Conservation (phyloP, 1,140 invertebrate species). For the Sipha flava region DNA sequence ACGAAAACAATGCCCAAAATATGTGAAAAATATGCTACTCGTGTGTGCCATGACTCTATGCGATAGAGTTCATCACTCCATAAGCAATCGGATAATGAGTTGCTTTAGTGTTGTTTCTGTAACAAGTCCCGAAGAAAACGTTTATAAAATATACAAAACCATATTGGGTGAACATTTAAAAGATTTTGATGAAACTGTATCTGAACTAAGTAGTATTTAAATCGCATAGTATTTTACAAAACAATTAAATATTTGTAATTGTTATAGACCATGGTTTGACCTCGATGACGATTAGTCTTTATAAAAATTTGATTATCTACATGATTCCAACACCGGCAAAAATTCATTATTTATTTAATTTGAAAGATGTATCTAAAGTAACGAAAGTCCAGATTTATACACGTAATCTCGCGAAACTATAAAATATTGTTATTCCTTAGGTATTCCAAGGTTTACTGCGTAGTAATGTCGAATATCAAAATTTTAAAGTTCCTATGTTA, state of each 20-base stretch:
- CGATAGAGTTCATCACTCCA: background rate
- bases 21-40: background rate
- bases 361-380: conserved; percentile 78
- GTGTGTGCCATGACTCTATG: background rate
- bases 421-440: background rate
- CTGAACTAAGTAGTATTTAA: background rate
- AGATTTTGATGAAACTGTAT: background rate
- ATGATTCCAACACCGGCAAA: conserved; percentile 80
- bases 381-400: conserved; percentile 44
- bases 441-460: conserved; percentile 69
- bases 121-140: background rate
- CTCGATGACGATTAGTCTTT: conserved; percentile 82
- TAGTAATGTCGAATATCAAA: conserved; percentile 62
- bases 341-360: conserved; percentile 84
- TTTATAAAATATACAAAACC: background rate
- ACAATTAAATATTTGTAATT: background rate
- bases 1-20: conserved; percentile 43
- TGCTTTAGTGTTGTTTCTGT: background rate
- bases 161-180: background rate
- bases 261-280: conserved; percentile 52
- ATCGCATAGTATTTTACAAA: background rate
- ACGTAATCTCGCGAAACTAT: no score
- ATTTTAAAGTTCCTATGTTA: conserved; percentile 56
- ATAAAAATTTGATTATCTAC: conserved; percentile 60
- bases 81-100: background rate